A percentile compares a stretch with the other conserved stretches of the same genome.
Evolutionary conservation across 2,888 invertebrate species (phyloP).

Genomic region (Leucania comma): DNA sequence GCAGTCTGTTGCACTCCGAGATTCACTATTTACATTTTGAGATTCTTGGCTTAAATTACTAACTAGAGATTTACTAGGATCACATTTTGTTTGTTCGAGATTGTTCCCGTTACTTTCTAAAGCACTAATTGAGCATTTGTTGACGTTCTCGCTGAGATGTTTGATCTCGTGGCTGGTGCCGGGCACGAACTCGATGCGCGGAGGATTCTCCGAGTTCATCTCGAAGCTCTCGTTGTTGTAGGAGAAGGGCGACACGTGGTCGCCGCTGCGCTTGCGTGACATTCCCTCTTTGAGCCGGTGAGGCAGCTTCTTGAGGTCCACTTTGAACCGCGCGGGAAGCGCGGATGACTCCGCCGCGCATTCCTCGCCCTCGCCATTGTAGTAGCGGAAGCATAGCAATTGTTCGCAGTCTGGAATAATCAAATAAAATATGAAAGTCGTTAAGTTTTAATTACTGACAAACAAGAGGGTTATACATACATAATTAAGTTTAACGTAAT

Average conservation of each 20-base stretch:
- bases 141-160: conserved; percentile 88
- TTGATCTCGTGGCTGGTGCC: conserved; percentile 86
- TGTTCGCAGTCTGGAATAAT: conserved; percentile 92
- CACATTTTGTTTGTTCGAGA: conserved; percentile 87
- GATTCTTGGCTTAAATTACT: conserved; percentile 85
- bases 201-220: conserved; percentile 86
- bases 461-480: conserved; percentile 2
- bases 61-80: conserved; percentile 88
- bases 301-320: conserved; percentile 91
- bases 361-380: conserved; percentile 92
- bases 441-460: conserved; percentile 20
- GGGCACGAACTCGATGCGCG: conserved; percentile 83
- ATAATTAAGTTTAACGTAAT: conserved; percentile 8
- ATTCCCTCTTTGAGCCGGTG: conserved; percentile 89
- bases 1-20: conserved; percentile 81
- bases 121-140: conserved; percentile 91
- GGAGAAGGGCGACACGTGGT: conserved; percentile 86
- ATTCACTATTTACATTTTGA: conserved; percentile 87
- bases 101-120: conserved; percentile 87
- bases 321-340: conserved; percentile 85
- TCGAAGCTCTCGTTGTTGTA: conserved; percentile 89
- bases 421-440: conserved; percentile 8
- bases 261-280: conserved; percentile 87
- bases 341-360: conserved; percentile 92
- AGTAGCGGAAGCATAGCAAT: conserved; percentile 93